Percentiles rank a stretch among this genome's conserved stretches.
Conservation (phyloP, 2,888 invertebrate genomes). For the Himalopsyche japonica region DNA sequence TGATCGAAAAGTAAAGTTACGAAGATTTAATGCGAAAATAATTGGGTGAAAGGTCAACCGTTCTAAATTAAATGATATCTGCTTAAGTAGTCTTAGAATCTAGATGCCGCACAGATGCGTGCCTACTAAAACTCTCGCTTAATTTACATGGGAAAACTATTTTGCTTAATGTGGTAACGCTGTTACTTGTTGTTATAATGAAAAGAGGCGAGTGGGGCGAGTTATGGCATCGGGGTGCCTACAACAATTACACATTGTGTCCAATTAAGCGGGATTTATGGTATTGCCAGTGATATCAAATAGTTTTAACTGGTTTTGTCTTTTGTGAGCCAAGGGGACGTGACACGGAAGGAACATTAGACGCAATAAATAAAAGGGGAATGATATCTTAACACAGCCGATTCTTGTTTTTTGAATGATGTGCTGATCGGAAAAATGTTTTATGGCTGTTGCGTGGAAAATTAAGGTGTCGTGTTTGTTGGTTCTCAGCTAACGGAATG, state of each 20-base stretch:
- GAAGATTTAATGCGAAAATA: too few relatives aligned
- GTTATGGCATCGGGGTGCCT: slow-evolving; percentile 1
- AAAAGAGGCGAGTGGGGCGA: slow-evolving; percentile 9
- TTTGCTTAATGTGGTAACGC: slow-evolving; percentile 11
- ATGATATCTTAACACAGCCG: not conserved
- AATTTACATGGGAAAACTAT: slow-evolving; percentile 15
- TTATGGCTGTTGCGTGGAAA: not conserved
- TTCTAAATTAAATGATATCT: not conserved
- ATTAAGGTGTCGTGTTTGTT: not conserved
- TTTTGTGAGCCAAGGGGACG: not conserved
- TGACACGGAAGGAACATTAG: not conserved
- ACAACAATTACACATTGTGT: slow-evolving; percentile 13
- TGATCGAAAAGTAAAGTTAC: too few relatives aligned
- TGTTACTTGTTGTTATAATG: slow-evolving; percentile 5
- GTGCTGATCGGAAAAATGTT: not conserved
- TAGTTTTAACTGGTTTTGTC: slow-evolving; percentile 1
- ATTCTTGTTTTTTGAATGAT: not conserved
- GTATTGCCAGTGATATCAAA: slow-evolving; percentile 1
- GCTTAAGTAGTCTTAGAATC: not conserved
- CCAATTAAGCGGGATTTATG: slow-evolving; percentile 31
- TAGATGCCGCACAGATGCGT: not conserved
- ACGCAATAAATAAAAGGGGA: not conserved
- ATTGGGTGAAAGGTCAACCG: not conserved
- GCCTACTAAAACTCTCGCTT: not conserved
- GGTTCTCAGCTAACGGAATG: not conserved